Evolutionary conservation across 2,888 invertebrate species (phyloP).

Genomic region (Rutpela maculata): DNA sequence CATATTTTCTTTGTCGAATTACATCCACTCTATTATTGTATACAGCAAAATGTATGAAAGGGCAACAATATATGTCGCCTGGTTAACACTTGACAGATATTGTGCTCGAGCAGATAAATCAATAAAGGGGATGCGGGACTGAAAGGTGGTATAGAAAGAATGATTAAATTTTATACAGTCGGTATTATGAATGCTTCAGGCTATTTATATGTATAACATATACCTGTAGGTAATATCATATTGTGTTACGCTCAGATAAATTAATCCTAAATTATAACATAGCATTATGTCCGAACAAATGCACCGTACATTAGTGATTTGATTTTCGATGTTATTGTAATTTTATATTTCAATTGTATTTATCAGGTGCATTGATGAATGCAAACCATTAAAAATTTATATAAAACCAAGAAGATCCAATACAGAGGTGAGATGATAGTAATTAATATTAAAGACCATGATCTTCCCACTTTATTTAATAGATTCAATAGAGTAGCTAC

Average conservation of each 20-base stretch:
- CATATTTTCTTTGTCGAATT: not conserved
- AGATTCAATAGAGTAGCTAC: no score
- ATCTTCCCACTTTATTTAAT: no score
- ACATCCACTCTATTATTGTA: not conserved
- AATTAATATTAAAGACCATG: no score
- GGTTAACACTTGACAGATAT: conserved; percentile 4
- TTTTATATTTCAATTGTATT: no score
- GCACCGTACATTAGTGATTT: no score
- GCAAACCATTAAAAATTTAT: no score
- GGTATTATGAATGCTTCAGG: not conserved
- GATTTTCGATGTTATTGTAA: no score
- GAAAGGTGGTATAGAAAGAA: not conserved
- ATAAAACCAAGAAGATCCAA: no score
- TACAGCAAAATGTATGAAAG: not conserved
- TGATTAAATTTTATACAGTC: conserved; percentile 1
- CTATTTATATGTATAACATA: not conserved
- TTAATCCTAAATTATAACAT: no score
- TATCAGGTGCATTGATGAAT: no score
- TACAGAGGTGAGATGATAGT: no score
- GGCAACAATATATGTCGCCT: conserved; percentile 1
- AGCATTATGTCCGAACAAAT: no score
- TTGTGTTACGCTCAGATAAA: not conserved
- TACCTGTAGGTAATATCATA: not conserved
- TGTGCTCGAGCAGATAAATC: not conserved
- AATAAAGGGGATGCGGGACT: not conserved